A percentile compares a stretch with the other conserved stretches of the same genome.
Conservation (phyloP, 1,140 invertebrate species). For the Alviniconcha marisindica region DNA sequence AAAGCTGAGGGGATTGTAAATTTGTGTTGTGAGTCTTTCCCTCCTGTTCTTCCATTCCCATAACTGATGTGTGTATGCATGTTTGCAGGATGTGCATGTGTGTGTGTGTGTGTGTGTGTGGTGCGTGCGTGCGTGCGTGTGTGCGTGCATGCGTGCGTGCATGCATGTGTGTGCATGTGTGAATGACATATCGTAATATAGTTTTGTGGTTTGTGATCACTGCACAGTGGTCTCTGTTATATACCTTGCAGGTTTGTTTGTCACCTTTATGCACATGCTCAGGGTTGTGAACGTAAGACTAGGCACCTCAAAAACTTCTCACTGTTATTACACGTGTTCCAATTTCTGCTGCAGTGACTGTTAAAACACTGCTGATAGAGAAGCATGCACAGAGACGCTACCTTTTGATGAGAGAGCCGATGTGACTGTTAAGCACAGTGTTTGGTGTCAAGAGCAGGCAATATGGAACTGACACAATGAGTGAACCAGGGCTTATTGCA, state of each 20-base stretch:
- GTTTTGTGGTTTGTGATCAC: background rate
- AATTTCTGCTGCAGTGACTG: background rate
- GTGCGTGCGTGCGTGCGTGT: too few relatives aligned
- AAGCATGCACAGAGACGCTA: conserved; percentile 31
- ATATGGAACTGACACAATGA: conserved; percentile 80
- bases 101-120: too few relatives aligned
- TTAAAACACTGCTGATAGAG: background rate
- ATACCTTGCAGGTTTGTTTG: background rate
- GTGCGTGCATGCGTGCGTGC: too few relatives aligned
- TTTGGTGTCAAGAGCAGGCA: conserved; percentile 80
- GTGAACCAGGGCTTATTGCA: conserved; percentile 76
- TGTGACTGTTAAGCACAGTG: conserved; percentile 67
- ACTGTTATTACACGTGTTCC: background rate
- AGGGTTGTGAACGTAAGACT: background rate
- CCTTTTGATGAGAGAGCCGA: conserved; percentile 54
- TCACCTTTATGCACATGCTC: background rate
- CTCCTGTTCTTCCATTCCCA: too few relatives aligned
- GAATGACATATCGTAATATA: background rate
- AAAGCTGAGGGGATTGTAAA: too few relatives aligned
- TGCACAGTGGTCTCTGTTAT: background rate
- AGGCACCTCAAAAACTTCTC: background rate
- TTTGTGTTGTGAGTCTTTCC: too few relatives aligned
- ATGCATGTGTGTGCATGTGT: too few relatives aligned
- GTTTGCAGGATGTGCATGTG: too few relatives aligned
- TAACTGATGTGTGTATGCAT: too few relatives aligned